Conservation (phyloP, 2,888 invertebrate species). For the Galerucella nymphaeae region DNA sequence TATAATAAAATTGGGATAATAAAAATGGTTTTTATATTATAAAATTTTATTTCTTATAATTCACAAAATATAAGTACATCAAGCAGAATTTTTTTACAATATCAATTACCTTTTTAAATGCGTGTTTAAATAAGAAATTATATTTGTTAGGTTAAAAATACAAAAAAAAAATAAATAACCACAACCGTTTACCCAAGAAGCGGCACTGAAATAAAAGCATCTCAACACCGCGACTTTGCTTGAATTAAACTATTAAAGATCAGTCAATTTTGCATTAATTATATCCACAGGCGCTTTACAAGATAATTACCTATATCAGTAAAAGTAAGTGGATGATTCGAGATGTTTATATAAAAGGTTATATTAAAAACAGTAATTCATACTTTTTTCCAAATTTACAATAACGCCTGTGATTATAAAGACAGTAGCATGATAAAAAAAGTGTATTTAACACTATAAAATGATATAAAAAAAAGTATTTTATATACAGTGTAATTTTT, state of each 20-base stretch:
- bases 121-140: neutral
- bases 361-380: neutral
- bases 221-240: constrained; percentile 21
- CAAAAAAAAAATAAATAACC: constrained; percentile 27
- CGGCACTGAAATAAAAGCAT: constrained; percentile 24
- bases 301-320: neutral
- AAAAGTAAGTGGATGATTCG: neutral
- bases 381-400: neutral
- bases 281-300: neutral
- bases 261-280: constrained; percentile 35
- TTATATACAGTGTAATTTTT: neutral
- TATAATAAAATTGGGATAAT: no score
- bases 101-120: neutral
- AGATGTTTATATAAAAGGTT: no score
- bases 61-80: no score
- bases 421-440: neutral
- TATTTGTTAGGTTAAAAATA: neutral
- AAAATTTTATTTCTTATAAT: no score
- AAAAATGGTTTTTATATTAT: no score
- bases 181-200: constrained; percentile 25
- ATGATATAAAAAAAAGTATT: neutral
- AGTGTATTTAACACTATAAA: neutral
- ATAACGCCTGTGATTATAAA: constrained; percentile 4
- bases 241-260: constrained; percentile 28
- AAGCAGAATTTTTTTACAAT: neutral